Base-by-base conservation (phyloP, 2,797 vertebrate species). In the Crenuchus spilurus region DNA sequence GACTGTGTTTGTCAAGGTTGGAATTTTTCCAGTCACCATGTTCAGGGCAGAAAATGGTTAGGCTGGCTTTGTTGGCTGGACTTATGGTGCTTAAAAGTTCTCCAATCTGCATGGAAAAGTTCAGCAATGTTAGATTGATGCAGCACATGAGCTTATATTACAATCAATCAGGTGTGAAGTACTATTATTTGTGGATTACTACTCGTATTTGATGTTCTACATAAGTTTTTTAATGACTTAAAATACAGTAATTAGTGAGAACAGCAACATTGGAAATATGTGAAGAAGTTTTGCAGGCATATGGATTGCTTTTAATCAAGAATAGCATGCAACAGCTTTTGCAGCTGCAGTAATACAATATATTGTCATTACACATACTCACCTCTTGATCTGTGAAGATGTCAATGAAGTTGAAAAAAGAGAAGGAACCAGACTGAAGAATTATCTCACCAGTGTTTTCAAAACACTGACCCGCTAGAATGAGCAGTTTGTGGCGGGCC, bases 311-410 rank as follows among this genome's bases (percentile, higher is more conserved):
- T n/a, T n/a, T n/a, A n/a, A n/a, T n/a, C n/a, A n/a, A n/a, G n/a
- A n/a, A n/a, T n/a, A n/a, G n/a, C n/a, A n/a, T n/a, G n/a, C n/a
- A n/a, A n/a, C n/a, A n/a, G n/a, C n/a, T n/a, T n/a, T n/a, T n/a
- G n/a, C n/a, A n/a, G n/a, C n/a, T n/a, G n/a, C n/a, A n/a, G n/a
- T 5, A 55, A 35, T 9, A 18, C 20, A 39, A 24, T n/a, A 30
- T 18, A 16, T 18, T 1, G 4, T 22, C 24, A 30, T 24, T 42
- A 28, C 7, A 30, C 41, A 41, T 64, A 75, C 92, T 82, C 68
- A 98, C 97, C 95, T 98, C 97, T 90, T 98, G 96, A 84, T 99
- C 96, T 0, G 96, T 98, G 85, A 99, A 99, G 86, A 99, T 99
- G 85, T 99, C 96, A 74, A 99, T 99, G 87, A 99, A 99, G 77